Percentiles rank a stretch among this genome's conserved stretches.
Conservation (phyloP, 2,113 vertebrate genomes). For the Syrrhaptes paradoxus region DNA sequence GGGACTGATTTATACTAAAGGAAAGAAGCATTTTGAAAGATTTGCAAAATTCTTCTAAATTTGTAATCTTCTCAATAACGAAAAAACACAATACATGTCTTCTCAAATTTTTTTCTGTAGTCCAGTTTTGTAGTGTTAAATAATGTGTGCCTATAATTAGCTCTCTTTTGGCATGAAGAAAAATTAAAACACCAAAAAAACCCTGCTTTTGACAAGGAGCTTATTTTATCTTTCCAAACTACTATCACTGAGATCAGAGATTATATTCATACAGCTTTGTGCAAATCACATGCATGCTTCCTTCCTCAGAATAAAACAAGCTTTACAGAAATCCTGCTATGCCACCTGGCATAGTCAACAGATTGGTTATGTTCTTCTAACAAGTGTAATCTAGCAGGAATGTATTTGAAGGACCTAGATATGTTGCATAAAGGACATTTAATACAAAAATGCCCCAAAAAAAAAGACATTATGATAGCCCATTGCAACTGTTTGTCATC, state of each 20-base stretch:
- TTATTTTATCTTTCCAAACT: not conserved
- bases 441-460: not conserved
- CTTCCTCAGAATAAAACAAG: not conserved
- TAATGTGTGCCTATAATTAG: not conserved
- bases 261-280: not conserved
- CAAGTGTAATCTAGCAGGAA: not conserved
- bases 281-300: not conserved
- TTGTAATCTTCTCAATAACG: not conserved
- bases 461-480: not conserved
- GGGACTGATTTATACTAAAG: not conserved
- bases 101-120: accelerated
- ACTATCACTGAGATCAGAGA: not conserved
- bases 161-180: not conserved
- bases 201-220: not conserved
- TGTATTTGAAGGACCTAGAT: not conserved
- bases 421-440: not conserved
- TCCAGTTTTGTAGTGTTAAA: not conserved
- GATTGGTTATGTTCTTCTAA: not conserved
- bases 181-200: not conserved
- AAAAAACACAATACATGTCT: not conserved
- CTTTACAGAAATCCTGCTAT: not conserved
- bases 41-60: not conserved
- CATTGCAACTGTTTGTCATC: not conserved
- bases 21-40: not conserved
- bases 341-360: not conserved